Base-by-base conservation (phyloP, 2,888 invertebrate genomes). In the Heliconius cydno region DNA sequence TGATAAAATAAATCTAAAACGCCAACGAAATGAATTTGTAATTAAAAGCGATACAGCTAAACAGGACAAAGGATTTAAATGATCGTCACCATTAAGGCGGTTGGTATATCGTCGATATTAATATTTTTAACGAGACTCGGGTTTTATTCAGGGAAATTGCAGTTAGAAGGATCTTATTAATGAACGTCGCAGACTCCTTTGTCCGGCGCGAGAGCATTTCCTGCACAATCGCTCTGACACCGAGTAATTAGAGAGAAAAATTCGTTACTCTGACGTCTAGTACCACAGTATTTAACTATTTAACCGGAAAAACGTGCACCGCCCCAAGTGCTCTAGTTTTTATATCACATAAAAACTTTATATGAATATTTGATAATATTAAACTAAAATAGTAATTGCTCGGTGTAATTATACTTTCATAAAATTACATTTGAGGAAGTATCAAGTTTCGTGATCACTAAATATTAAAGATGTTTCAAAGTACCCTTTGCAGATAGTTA, bases 121-220 rank as follows among this genome's bases (percentile, higher is more conserved):
- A 94, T 94, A 93, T 92, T 93, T 91, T 92, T 89, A 87, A 87
- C 87, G 89, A 88, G 89, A 87, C 87, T 87, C 87, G 85, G 90
- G 90, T 94, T 93, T 92, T 92, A 93, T 94, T 94, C 93, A 93
- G 90, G 89, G 87, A 92, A 91, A 93, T 93, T 94, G 94, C 94
- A 94, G 93, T 93, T 93, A 92, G 93, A 93, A 92, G 93, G 94
- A 94, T 93, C 92, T 93, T 94, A 94, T 94, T 95, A 95, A 94
- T 95, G 94, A 94, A 94, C 92, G 94, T 94, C 93, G 90, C 90
- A 87, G 87, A 85, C 86, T 88, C 90, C 90, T 94, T 94, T 94
- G 93, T 93, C 90, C 92, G 88, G 88, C 88, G 89, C 89, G 86
- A 86, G 89, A 90, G 91, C 92, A 92, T 92, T 93, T 92, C 92